These are phyloP conservation scores for Pyrrhosoma nymphula DNA, from an alignment of 2,888 invertebrate species.

Conservation along the genomic window DNA sequence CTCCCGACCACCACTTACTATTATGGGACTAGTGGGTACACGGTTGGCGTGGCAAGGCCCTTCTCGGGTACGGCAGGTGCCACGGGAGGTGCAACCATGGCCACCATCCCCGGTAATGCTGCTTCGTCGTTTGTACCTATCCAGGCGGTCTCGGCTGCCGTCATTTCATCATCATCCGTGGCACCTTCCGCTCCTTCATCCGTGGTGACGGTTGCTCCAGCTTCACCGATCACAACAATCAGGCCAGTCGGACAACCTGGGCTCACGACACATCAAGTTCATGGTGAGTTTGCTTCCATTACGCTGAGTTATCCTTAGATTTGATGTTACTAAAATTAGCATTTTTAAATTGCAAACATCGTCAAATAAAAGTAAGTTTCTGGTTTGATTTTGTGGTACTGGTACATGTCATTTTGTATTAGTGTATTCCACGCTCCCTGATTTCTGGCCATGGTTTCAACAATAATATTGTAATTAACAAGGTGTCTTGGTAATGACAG, in stretches of 20 bases:
- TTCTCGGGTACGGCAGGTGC: constrained; percentile 70
- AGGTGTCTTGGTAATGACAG: too few species aligned
- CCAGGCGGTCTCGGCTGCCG: constrained; percentile 55
- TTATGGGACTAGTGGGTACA: constrained; percentile 70
- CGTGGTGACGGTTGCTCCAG: constrained; percentile 60
- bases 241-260: constrained; percentile 68
- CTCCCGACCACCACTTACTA: constrained; percentile 70
- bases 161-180: constrained; percentile 37
- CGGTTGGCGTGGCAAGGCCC: constrained; percentile 69
- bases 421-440: too few species aligned
- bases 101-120: constrained; percentile 28
- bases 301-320: too few species aligned
- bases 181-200: constrained; percentile 11
- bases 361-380: too few species aligned
- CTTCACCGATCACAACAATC: constrained; percentile 69
- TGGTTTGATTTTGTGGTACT: too few species aligned
- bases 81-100: constrained; percentile 17
- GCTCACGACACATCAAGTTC: constrained; percentile 70
- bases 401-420: too few species aligned
- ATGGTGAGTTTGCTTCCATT: constrained; percentile 69
- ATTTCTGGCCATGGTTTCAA: too few species aligned
- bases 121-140: constrained; percentile 50
- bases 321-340: too few species aligned
- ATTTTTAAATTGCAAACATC: too few species aligned
- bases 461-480: too few species aligned